Evolutionary conservation across 2,113 vertebrate species (phyloP), one percentile per base, ranked within the genome.

Genomic region (Uria lomvia): DNA sequence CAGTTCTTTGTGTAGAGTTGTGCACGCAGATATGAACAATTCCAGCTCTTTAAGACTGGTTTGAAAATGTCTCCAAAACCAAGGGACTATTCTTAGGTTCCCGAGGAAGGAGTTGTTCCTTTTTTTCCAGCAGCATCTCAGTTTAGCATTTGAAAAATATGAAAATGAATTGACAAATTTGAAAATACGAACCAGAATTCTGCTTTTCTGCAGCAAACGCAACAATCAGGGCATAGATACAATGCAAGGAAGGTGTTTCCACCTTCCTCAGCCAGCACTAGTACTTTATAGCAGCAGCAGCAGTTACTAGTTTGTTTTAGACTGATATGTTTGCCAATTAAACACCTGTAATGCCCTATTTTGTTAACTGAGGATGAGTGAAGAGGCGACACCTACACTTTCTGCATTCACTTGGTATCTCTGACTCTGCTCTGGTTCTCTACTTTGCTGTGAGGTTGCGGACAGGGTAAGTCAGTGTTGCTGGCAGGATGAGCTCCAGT

Each of bases 281-380:
- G 86, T 19, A 10, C 76, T 94, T 79, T 11, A 45, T 63, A 90
- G 76, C 60, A 85, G 49, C 50, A 88, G 56, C 53, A 59, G 8
- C 36, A 38, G 47, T 68, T 42, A 14, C 14, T 47, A 72, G 80
- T 52, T 78, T 71, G 36, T 70, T 85, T 83, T 87, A 88, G 91
- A 91, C 96, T 97, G 97, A 26, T 97, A 94, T 96, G 94, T 97
- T 98, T 97, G 96, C 96, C 96, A 98, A 92, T 97, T 80, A 88
- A 97, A 96, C 95, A 95, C 95, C 72, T 90, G 11, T 73, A 5
- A 27, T 18, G 67, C 73, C 94, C 90, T 56, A 8, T 55, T 74
- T 88, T 91, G 66, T 78, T 92, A 83, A 56, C 49, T 76, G 84
- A 84, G 90, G 84, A 63, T 92, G 95, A 89, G 85, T 96, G 95